phyloP scores from a whole-genome alignment of 2,113 vertebrate genomes.

The Sander lucioperca region DNA sequence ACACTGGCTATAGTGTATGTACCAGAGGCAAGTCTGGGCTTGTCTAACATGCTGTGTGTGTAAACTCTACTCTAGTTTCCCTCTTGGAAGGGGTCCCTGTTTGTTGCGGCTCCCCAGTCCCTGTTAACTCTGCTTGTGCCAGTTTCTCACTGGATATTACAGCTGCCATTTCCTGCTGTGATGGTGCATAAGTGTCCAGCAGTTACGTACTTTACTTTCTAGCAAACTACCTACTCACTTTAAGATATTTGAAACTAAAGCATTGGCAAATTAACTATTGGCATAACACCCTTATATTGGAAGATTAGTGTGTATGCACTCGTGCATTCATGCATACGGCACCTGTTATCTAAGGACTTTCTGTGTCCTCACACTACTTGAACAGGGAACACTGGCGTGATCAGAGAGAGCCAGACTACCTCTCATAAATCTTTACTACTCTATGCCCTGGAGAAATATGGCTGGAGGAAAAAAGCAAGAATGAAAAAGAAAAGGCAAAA shows the following conservation, averaged over 20 bases:
- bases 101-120: slow-evolving; percentile 72
- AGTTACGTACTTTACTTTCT: slow-evolving; percentile 46
- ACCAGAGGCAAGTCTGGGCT: slow-evolving; percentile 84
- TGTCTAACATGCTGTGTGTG: slow-evolving; percentile 75
- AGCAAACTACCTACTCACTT: slow-evolving; percentile 25
- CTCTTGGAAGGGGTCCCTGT: slow-evolving; percentile 77
- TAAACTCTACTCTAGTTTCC: slow-evolving; percentile 78
- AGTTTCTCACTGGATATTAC: slow-evolving; percentile 65
- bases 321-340: slow-evolving; percentile 39
- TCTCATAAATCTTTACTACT: slow-evolving; percentile 75
- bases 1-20: slow-evolving; percentile 63
- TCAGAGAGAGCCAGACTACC: slow-evolving; percentile 47
- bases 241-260: slow-evolving; percentile 16
- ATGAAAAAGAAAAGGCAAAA: slow-evolving; percentile 32
- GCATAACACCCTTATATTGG: not conserved
- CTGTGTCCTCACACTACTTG: slow-evolving; percentile 52
- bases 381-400: slow-evolving; percentile 45
- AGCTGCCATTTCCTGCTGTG: slow-evolving; percentile 67
- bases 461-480: slow-evolving; percentile 34
- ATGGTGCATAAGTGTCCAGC: slow-evolving; percentile 47
- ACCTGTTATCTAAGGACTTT: slow-evolving; percentile 65
- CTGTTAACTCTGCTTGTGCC: slow-evolving; percentile 60
- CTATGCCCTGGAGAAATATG: slow-evolving; percentile 59
- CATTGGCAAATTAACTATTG: not conserved
- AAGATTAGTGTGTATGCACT: slow-evolving; percentile 6